Evolutionary conservation across 2,797 vertebrate genomes (phyloP), one percentile per base, ranked within the genome.

Genomic region (Scolopax rusticola): DNA sequence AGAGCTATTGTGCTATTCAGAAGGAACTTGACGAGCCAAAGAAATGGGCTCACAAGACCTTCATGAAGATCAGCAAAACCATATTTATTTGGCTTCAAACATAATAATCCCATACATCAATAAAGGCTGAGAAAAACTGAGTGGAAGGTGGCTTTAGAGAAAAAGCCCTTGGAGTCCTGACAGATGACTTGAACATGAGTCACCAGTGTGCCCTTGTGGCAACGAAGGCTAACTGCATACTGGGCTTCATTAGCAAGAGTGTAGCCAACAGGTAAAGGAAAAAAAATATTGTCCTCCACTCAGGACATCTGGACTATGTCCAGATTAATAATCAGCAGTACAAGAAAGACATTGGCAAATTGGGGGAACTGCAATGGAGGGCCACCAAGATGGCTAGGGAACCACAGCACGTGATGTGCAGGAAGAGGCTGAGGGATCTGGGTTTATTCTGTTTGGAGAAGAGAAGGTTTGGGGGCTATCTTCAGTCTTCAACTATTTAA

Each of bases 151-250:
- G 15, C 4, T 53, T 84, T 36, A 24, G 8, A 81, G 57, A 30
- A 78, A 87, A 89, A 61, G 14, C 16, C 28, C 5, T 50, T 33
- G 24, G 28, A 14, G 33, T 33, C n/a, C 59, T 79, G 20, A 30
- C 7, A 33, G 28, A 23, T 7, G 38, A 33, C 2, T 16, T 61
- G 63, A 93, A 81, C 8, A 6, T 6, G 27, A 87, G 78, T 64
- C 67, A 67, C 50, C 81, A 87, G 63, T 95, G 84, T 65, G 94
- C 41, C 50, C 77, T 56, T 81, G 77, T 84, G 91, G 90, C 61
- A 90, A 17, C 4, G 47, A 47, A 25, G 67, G 40, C 61, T 57
- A 70, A 82, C 38, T 69, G 54, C 70, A 61, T 59, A 61, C 15
- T 27, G 53, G 23, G 15, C 27, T 80, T 40, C 51, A 8, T 8